Evolutionary conservation across 2,113 vertebrate species (phyloP).

Genomic region (Phyllostomus discolor): DNA sequence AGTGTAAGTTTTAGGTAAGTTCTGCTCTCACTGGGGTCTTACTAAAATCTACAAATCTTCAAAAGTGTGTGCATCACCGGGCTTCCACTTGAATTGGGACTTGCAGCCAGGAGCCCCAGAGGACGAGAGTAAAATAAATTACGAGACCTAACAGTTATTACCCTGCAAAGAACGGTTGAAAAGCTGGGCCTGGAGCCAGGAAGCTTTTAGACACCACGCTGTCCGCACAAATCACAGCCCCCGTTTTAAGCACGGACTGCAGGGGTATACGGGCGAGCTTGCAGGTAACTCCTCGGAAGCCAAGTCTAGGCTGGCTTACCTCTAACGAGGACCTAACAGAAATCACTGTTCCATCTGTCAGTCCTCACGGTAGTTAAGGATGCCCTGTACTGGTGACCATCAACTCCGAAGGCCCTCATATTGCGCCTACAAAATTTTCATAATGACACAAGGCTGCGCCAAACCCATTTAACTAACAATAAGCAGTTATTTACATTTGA

Average conservation of each 20-base stretch:
- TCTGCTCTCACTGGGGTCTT: background rate
- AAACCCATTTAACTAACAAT: background rate
- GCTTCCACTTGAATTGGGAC: background rate
- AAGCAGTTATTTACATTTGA: background rate
- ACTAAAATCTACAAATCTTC: constrained; percentile 19
- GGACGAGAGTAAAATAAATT: constrained; percentile 15
- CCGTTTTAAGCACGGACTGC: background rate
- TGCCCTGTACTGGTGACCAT: background rate
- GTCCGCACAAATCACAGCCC: background rate
- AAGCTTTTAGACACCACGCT: constrained; percentile 4
- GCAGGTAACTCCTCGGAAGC: background rate
- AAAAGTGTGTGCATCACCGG: background rate
- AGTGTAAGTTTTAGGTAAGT: background rate
- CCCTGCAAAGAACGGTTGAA: background rate
- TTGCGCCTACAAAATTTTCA: background rate
- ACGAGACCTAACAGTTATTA: constrained; percentile 28
- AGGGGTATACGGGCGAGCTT: background rate
- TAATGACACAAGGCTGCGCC: background rate
- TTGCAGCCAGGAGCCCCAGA: constrained; percentile 4
- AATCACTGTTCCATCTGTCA: background rate
- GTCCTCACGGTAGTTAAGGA: background rate
- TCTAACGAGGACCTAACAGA: constrained; percentile 4
- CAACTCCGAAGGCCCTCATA: background rate
- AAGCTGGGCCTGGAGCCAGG: constrained; percentile 9
- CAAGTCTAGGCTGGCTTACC: background rate